Conservation (phyloP, 2,888 invertebrate genomes). For the Cerastoderma edule region DNA sequence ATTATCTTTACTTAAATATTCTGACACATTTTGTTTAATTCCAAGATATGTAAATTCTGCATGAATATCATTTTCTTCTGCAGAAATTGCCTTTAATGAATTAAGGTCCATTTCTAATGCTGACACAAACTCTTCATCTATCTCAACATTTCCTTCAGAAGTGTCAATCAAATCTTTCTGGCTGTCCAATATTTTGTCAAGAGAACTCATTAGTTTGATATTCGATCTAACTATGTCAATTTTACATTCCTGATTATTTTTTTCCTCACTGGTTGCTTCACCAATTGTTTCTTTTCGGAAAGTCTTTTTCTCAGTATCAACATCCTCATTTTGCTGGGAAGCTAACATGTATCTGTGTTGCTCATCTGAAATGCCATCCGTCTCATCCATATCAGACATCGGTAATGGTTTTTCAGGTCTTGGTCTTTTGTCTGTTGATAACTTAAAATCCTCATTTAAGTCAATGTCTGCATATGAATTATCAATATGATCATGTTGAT, state of each 20-base stretch:
- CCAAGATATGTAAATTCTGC: conserved; percentile 27
- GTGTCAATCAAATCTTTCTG: conserved; percentile 48
- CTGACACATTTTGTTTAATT: conserved; percentile 6
- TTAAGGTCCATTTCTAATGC: conserved; percentile 40
- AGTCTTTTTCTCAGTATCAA: background rate
- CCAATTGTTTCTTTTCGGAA: background rate
- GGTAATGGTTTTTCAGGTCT: background rate
- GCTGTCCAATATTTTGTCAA: conserved; percentile 47
- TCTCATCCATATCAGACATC: background rate
- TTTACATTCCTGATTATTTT: background rate
- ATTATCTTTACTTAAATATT: background rate
- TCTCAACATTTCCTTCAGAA: conserved; percentile 34
- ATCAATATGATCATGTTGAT: conserved; percentile 45
- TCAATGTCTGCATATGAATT: conserved; percentile 34
- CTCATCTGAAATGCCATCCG: background rate
- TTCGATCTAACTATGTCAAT: background rate
- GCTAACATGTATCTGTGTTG: too few species aligned
- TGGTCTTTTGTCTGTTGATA: conserved; percentile 28
- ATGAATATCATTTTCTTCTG: conserved; percentile 18
- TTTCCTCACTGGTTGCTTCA: too few species aligned
- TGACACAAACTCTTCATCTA: conserved; percentile 37
- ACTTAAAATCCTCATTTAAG: conserved; percentile 34
- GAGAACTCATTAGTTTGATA: conserved; percentile 28
- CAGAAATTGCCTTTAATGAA: background rate
- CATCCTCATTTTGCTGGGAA: background rate